Percentiles rank a stretch among this genome's conserved stretches.
Conservation (phyloP, 1,140 invertebrate species). For the Drosophila lacertosa region DNA sequence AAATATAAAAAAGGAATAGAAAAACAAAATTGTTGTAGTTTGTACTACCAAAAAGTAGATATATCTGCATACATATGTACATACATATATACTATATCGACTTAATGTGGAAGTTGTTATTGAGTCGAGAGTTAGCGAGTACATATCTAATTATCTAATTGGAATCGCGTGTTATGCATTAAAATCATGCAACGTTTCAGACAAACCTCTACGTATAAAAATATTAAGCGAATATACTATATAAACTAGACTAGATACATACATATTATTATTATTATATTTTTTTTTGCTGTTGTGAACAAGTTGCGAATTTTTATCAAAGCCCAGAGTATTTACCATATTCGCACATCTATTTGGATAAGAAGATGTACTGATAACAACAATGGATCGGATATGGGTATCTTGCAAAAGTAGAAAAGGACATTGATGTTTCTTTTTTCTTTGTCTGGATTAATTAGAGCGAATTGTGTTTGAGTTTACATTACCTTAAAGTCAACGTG, state of each 20-base stretch:
- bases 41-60: neutral
- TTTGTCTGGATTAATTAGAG: slow-evolving; percentile 3
- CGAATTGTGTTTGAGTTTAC: slow-evolving; percentile 30
- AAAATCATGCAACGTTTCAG: neutral
- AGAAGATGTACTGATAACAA: slow-evolving; percentile 24
- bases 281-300: neutral
- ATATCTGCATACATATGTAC: neutral
- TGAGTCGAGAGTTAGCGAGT: slow-evolving; percentile 16
- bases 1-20: neutral
- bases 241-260: slow-evolving; percentile 8
- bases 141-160: slow-evolving; percentile 12
- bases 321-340: slow-evolving; percentile 12
- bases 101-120: slow-evolving; percentile 18
- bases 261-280: neutral
- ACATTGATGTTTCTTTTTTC: slow-evolving; percentile 40
- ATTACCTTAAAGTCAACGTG: slow-evolving; percentile 85
- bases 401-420: slow-evolving; percentile 54
- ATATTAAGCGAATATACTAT: neutral
- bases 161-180: slow-evolving; percentile 23
- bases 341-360: slow-evolving; percentile 8
- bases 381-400: slow-evolving; percentile 25
- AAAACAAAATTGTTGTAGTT: neutral
- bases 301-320: slow-evolving; percentile 17
- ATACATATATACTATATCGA: too few relatives aligned
- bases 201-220: neutral